A percentile compares a stretch with the other conserved stretches of the same genome.
These are phyloP conservation scores for Isoperla grammatica DNA, from an alignment of 2,888 invertebrate genomes.

Conservation along the genomic window DNA sequence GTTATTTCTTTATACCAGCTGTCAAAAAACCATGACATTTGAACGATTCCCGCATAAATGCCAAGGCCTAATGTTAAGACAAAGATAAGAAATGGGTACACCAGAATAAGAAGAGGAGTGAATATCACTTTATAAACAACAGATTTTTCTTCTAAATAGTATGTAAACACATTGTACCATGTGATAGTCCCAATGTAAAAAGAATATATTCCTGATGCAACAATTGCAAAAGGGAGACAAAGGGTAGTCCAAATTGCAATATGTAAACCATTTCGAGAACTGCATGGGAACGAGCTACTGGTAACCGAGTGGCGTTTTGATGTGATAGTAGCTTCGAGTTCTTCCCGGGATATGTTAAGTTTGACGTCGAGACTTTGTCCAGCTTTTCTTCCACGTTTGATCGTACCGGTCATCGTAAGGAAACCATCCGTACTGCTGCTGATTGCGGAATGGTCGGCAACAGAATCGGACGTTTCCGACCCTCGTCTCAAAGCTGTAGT, in stretches of 20 bases:
- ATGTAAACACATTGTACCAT: conserved; percentile 70
- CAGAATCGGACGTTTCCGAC: conserved; percentile 50
- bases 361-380: conserved; percentile 67
- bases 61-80: conserved; percentile 60
- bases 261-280: conserved; percentile 57
- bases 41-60: conserved; percentile 59
- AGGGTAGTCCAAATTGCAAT: conserved; percentile 58
- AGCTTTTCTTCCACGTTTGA: conserved; percentile 64
- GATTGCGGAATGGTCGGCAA: conserved; percentile 50
- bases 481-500: conserved; percentile 35
- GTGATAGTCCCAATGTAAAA: conserved; percentile 70
- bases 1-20: conserved; percentile 66
- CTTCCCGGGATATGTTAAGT: conserved; percentile 63
- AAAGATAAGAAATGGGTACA: conserved; percentile 64
- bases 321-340: conserved; percentile 58
- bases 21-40: conserved; percentile 61
- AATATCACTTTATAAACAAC: conserved; percentile 57
- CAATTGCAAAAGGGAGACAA: conserved; percentile 60
- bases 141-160: conserved; percentile 60
- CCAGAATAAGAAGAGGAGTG: conserved; percentile 60
- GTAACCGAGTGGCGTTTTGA: conserved; percentile 43
- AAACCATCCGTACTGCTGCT: conserved; percentile 54
- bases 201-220: conserved; percentile 59
- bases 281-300: conserved; percentile 49
- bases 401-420: conserved; percentile 66